Evolutionary conservation across 1,140 invertebrate genomes (phyloP), one percentile per base, ranked within the genome.

Genomic region (Drosophila nigromelanica): DNA sequence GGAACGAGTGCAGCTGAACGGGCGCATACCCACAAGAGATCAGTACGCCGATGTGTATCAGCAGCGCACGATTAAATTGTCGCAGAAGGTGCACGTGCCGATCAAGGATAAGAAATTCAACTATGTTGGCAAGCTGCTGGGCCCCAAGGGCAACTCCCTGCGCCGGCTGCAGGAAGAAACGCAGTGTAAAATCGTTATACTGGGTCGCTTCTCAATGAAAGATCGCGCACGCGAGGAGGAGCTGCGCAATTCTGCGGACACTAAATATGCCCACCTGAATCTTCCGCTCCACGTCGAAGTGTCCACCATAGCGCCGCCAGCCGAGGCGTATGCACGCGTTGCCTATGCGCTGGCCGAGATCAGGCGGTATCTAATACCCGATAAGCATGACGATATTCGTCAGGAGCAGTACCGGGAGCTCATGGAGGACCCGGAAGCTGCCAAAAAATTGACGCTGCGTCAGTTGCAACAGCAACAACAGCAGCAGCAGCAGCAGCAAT

Each of bases 231-330:
- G 97, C 94, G 94, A 99, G 92, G 97, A 99, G 89, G 97, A 98
- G 92, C 93, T 97, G 21, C 93, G 98, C 39, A 95, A 95, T 80
- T 96, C 96, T 3, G 93, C 96, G 54, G 98, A 99, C 91, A 96
- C 97, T 0, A 98, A 99, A 92, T 99, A 98, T 92, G 94, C 96
- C 37, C 98, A 99, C 92, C 94, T 99, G 18, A 95, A 95, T 67
- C 97, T 99, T 77, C 97, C 98, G 76, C 94, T 99, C 8, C 98
- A 99, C 91, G 97, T 99, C 0, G 96, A 98, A 92, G 96, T 99
- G 52, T 96, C 96, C 50, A 97, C 97, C 11, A 94, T 96, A 63
- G 98, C 97, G 11, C 96, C 97, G 24, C 97, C 98, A 0, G 96
- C 97, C 0, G 97, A 99, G 92, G 97, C 97, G 1, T 97, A 99